Evolutionary conservation across 2,113 vertebrate genomes (phyloP).

Genomic region (Stigmatopora argus): DNA sequence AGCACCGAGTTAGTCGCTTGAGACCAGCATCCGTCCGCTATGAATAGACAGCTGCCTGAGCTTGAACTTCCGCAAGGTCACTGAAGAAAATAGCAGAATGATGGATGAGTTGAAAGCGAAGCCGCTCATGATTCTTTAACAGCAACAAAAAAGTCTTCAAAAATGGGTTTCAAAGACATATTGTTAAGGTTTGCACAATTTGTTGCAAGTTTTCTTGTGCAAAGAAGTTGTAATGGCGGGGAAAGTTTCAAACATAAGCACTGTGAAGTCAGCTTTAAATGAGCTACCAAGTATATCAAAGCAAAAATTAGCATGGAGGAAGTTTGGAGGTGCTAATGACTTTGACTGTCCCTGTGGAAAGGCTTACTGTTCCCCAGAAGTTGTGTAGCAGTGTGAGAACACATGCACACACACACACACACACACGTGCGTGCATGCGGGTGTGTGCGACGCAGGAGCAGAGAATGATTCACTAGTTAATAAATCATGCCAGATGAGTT

Average conservation of each 20-base stretch:
- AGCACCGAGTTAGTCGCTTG: constrained; percentile 61
- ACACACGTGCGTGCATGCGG: constrained; percentile 10
- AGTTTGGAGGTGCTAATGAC: constrained; percentile 75
- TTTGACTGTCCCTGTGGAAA: constrained; percentile 70
- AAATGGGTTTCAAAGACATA: constrained; percentile 14
- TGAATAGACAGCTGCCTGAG: constrained; percentile 74
- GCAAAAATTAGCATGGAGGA: constrained; percentile 66
- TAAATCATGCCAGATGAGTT: constrained; percentile 81
- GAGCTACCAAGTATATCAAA: constrained; percentile 64
- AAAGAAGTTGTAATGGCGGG: constrained; percentile 33
- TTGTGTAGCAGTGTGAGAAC: constrained; percentile 30
- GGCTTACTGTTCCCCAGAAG: constrained; percentile 65
- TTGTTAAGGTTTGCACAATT: constrained; percentile 42
- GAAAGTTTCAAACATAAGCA: constrained; percentile 50
- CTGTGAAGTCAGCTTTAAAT: constrained; percentile 60
- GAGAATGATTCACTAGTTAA: constrained; percentile 74
- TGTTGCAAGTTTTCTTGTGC: constrained; percentile 15
- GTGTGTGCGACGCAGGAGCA: constrained; percentile 41
- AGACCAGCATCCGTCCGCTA: constrained; percentile 60
- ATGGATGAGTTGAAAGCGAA: constrained; percentile 36
- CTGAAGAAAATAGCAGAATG: constrained; percentile 36
- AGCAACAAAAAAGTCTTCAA: constrained; percentile 15
- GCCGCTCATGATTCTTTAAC: constrained; percentile 31
- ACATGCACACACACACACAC: background rate
- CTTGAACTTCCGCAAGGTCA: constrained; percentile 69